A percentile compares a stretch with the other conserved stretches of the same genome.
Evolutionary conservation across 2,888 invertebrate genomes (phyloP).

Genomic region (Brenthis daphne): DNA sequence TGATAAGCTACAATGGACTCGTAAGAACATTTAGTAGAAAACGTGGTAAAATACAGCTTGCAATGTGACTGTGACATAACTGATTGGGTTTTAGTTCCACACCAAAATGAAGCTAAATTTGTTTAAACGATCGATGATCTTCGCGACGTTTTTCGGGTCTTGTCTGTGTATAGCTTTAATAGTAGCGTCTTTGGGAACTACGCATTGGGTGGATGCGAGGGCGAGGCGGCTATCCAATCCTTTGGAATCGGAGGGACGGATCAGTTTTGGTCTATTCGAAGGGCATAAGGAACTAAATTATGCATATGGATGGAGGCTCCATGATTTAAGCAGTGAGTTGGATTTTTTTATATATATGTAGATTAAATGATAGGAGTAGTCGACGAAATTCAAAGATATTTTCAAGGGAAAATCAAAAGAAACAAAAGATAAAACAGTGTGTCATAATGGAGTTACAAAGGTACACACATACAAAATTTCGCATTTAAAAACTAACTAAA

Average conservation of each 20-base stretch:
- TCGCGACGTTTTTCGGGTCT: constrained; percentile 90
- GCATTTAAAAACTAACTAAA: too few species aligned
- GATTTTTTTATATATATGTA: constrained; percentile 6
- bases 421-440: too few species aligned
- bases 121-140: constrained; percentile 89
- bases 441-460: too few species aligned
- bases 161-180: constrained; percentile 89
- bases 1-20: constrained; percentile 60
- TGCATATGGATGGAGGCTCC: constrained; percentile 90
- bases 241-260: constrained; percentile 86
- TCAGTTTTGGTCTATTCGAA: constrained; percentile 93
- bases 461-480: too few species aligned
- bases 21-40: constrained; percentile 63
- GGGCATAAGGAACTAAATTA: constrained; percentile 90
- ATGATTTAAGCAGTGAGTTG: constrained; percentile 88
- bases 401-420: too few species aligned
- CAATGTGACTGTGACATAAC: constrained; percentile 60
- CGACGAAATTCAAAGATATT: too few species aligned
- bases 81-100: constrained; percentile 37
- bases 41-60: constrained; percentile 43
- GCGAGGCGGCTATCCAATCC: constrained; percentile 86
- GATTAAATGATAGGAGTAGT: too few species aligned
- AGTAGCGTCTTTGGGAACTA: constrained; percentile 91
- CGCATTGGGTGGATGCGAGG: constrained; percentile 90
- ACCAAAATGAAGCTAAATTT: constrained; percentile 83